Evolutionary conservation across 2,797 vertebrate species (phyloP).

Genomic region (Leptoclinus maculatus): DNA sequence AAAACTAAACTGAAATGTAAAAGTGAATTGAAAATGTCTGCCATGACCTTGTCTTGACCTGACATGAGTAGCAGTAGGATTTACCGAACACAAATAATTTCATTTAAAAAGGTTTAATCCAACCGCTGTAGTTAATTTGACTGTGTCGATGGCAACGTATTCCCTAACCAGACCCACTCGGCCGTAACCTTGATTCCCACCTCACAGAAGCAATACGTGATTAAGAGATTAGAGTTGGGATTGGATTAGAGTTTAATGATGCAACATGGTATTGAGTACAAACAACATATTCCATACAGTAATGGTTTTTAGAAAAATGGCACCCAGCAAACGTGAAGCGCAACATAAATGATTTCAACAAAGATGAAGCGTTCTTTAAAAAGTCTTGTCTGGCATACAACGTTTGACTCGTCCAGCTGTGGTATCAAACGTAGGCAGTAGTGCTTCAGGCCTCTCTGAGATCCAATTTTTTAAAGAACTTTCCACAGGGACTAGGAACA

Average conservation of each 20-base stretch:
- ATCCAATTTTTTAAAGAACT: not conserved
- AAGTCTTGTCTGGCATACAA: no score
- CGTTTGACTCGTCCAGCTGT: not conserved
- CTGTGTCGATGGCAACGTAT: no score
- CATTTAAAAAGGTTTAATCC: not conserved
- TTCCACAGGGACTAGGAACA: no score
- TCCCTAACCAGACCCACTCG: not conserved
- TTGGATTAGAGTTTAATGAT: not conserved
- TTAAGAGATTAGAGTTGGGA: not conserved
- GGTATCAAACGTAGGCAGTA: not conserved
- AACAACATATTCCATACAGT: not conserved
- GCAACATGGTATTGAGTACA: not conserved
- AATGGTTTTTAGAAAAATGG: not conserved
- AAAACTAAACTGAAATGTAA: not conserved
- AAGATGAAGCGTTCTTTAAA: not conserved
- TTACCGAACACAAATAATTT: not conserved
- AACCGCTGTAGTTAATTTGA: not conserved
- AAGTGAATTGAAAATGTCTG: not conserved
- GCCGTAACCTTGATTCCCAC: not conserved
- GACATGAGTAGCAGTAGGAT: not conserved
- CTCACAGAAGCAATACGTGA: not conserved
- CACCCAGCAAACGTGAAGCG: not conserved
- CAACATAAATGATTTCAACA: not conserved
- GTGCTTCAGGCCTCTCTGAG: not conserved
- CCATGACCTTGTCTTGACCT: not conserved